Conservation (phyloP, 1,140 invertebrate species). For the Trachymyrmex septentrionalis region DNA sequence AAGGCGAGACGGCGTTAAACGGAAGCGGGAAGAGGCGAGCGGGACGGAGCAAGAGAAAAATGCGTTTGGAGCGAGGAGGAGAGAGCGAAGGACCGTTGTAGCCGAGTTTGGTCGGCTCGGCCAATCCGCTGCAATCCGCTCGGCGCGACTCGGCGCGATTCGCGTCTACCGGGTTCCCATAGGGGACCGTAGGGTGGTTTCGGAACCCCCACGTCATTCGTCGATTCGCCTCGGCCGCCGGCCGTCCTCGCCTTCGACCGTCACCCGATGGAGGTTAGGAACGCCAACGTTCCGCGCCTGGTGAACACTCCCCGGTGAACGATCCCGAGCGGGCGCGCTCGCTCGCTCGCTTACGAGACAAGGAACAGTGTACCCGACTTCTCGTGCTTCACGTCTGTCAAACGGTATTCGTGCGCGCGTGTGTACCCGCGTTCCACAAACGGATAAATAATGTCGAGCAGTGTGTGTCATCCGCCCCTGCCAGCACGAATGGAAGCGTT, state of each 20-base stretch:
- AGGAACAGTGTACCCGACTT: too few species aligned
- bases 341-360: slow-evolving; percentile 23
- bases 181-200: neutral
- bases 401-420: neutral
- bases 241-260: neutral
- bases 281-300: neutral
- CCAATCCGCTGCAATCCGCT: slow-evolving; percentile 11
- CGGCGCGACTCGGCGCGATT: neutral
- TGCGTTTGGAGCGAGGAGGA: neutral
- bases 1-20: neutral
- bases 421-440: slow-evolving; percentile 30
- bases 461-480: slow-evolving; percentile 85
- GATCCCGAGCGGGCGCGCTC: neutral
- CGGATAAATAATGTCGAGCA: slow-evolving; percentile 81
- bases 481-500: slow-evolving; percentile 87
- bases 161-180: neutral
- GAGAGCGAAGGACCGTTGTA: neutral
- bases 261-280: slow-evolving; percentile 39
- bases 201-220: slow-evolving; percentile 23
- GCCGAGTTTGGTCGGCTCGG: neutral
- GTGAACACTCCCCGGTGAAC: neutral
- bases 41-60: neutral
- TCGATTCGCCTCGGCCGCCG: slow-evolving; percentile 9
- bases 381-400: neutral
- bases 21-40: neutral